Evolutionary conservation across 2,113 vertebrate genomes (phyloP).

Genomic region (Tringa solitaria): DNA sequence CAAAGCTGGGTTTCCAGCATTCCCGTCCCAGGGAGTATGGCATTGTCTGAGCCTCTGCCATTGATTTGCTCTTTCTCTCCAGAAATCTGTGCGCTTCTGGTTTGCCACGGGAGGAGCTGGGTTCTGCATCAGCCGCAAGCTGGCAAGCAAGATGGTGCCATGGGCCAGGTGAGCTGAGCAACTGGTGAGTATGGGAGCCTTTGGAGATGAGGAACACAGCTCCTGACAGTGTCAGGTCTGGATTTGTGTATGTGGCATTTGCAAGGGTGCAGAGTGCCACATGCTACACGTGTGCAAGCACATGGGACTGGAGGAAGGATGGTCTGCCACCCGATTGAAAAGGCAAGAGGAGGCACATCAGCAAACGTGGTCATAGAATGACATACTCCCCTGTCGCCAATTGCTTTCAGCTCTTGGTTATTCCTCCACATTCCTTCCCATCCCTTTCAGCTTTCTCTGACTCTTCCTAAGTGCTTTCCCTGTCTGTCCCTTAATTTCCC

Average conservation of each 20-base stretch:
- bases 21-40: background rate
- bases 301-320: background rate
- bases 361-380: background rate
- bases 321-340: background rate
- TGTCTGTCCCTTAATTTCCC: background rate
- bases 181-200: background rate
- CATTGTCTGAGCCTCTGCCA: background rate
- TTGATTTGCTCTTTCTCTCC: constrained; percentile 1
- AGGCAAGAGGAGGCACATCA: background rate
- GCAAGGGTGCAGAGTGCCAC: background rate
- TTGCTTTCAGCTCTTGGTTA: background rate
- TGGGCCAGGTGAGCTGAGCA: constrained; percentile 86
- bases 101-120: constrained; percentile 93
- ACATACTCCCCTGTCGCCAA: background rate
- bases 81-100: constrained; percentile 91
- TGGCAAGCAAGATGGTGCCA: constrained; percentile 88
- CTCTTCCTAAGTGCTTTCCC: background rate
- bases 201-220: background rate
- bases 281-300: rapidly evolving
- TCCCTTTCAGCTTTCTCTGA: background rate
- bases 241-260: background rate
- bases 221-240: background rate
- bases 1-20: background rate
- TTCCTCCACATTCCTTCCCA: background rate
- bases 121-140: constrained; percentile 86